A percentile compares a stretch with the other conserved stretches of the same genome.
phyloP scores from a whole-genome alignment of 2,888 invertebrate species.

The Hirudinaria manillensis region DNA sequence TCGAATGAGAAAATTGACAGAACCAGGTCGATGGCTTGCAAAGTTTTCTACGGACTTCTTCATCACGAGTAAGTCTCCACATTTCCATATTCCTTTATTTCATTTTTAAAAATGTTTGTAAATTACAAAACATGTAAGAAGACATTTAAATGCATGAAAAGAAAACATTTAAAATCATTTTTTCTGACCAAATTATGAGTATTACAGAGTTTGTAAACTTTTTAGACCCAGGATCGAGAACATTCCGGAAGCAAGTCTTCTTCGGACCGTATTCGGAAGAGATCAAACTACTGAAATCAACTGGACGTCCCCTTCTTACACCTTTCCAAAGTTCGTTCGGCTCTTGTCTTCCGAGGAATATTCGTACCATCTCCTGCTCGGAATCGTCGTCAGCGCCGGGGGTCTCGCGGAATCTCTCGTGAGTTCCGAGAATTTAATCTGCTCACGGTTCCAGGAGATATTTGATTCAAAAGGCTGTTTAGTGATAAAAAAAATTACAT shows the following conservation, averaged over 20 bases:
- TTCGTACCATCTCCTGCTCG: slow-evolving; percentile 69
- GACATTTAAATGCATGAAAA: too few relatives aligned
- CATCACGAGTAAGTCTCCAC: slow-evolving; percentile 61
- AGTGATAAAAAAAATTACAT: too few relatives aligned
- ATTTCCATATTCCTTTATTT: background rate
- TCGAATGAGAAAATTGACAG: slow-evolving; percentile 89
- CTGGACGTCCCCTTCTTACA: slow-evolving; percentile 63
- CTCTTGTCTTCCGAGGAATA: slow-evolving; percentile 69
- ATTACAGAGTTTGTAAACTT: too few relatives aligned
- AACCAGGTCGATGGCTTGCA: slow-evolving; percentile 77
- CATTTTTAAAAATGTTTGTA: too few relatives aligned
- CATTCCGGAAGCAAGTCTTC: slow-evolving; percentile 67
- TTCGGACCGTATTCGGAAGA: slow-evolving; percentile 68
- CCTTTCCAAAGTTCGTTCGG: slow-evolving; percentile 78
- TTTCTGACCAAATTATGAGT: too few relatives aligned
- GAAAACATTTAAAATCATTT: too few relatives aligned
- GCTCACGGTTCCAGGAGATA: too few relatives aligned
- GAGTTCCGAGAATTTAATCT: slow-evolving; percentile 51
- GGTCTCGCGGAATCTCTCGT: slow-evolving; percentile 86
- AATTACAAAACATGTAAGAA: too few relatives aligned
- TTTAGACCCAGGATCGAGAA: slow-evolving; percentile 66
- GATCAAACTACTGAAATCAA: slow-evolving; percentile 48
- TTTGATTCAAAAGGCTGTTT: too few relatives aligned
- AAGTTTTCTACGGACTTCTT: slow-evolving; percentile 70
- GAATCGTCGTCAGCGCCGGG: slow-evolving; percentile 79